Conservation (phyloP, 2,888 invertebrate genomes). For the Ischnura elegans region DNA sequence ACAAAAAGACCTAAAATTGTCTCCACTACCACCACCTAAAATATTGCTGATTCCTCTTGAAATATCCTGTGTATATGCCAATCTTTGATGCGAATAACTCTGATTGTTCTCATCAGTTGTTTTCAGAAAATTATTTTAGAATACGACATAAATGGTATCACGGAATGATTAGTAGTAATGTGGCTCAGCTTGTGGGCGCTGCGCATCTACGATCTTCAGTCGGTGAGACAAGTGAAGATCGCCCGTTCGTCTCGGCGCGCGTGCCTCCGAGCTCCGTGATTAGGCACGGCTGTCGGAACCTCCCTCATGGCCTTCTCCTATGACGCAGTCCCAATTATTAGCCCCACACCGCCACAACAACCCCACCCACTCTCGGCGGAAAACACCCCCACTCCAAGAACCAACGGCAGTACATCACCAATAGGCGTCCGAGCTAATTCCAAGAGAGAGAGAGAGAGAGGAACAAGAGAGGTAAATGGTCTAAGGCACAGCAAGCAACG, state of each 20-base stretch:
- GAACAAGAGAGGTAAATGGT: slow-evolving; percentile 11
- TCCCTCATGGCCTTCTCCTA: not conserved
- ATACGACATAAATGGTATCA: not conserved
- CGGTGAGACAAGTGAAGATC: slow-evolving; percentile 56
- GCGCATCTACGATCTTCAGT: slow-evolving; percentile 27
- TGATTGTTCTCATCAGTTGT: not conserved
- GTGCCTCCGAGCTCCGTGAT: slow-evolving; percentile 60
- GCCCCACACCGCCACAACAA: not conserved
- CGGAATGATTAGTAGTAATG: not conserved
- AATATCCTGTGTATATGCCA: too few relatives aligned
- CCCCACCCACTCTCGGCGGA: not conserved
- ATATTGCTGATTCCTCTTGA: too few relatives aligned
- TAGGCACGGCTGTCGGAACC: slow-evolving; percentile 47
- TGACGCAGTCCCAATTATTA: slow-evolving; percentile 53
- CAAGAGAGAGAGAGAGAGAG: slow-evolving; percentile 39
- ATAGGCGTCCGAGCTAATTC: slow-evolving; percentile 46
- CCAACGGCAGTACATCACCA: not conserved
- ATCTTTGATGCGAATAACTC: too few relatives aligned
- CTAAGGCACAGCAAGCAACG: slow-evolving; percentile 29
- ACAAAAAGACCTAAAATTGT: too few relatives aligned
- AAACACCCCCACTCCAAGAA: not conserved
- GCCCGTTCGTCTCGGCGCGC: slow-evolving; percentile 23
- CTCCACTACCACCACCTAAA: too few relatives aligned
- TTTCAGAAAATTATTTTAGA: not conserved
- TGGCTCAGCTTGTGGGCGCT: not conserved